A percentile compares a stretch with the other conserved stretches of the same genome.
phyloP scores from a whole-genome alignment of 2,888 invertebrate genomes.

The Nebria brevicollis region DNA sequence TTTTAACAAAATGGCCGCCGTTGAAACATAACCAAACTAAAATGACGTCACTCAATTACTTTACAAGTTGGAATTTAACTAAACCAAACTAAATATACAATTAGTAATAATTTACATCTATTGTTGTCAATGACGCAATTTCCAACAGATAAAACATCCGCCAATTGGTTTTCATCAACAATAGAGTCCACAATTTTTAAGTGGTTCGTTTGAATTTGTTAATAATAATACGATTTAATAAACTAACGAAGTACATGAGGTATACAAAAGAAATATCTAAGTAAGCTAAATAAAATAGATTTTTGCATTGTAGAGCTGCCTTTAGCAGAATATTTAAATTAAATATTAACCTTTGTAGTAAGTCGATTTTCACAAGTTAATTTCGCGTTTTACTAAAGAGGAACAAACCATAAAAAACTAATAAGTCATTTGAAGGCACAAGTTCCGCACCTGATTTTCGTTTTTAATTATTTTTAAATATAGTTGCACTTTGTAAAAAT shows the following conservation, averaged over 20 bases:
- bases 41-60: constrained; percentile 14
- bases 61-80: constrained; percentile 45
- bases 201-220: constrained; percentile 19
- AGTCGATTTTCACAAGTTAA: background rate
- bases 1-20: constrained; percentile 22
- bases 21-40: background rate
- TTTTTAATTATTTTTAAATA: constrained; percentile 22
- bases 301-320: constrained; percentile 45
- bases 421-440: constrained; percentile 45
- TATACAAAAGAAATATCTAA: constrained; percentile 39
- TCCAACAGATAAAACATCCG: background rate
- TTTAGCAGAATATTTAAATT: constrained; percentile 10
- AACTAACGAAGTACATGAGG: constrained; percentile 42
- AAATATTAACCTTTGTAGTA: background rate
- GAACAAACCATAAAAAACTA: constrained; percentile 29
- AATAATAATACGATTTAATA: constrained; percentile 35
- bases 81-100: constrained; percentile 42
- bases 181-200: constrained; percentile 39
- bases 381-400: constrained; percentile 8
- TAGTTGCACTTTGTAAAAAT: constrained; percentile 44
- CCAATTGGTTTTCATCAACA: constrained; percentile 25
- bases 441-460: constrained; percentile 42
- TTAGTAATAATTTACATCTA: constrained; percentile 34
- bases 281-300: constrained; percentile 39
- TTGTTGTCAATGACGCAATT: constrained; percentile 24